Conservation (phyloP, 2,113 vertebrate genomes). For the Athene cunicularia region DNA sequence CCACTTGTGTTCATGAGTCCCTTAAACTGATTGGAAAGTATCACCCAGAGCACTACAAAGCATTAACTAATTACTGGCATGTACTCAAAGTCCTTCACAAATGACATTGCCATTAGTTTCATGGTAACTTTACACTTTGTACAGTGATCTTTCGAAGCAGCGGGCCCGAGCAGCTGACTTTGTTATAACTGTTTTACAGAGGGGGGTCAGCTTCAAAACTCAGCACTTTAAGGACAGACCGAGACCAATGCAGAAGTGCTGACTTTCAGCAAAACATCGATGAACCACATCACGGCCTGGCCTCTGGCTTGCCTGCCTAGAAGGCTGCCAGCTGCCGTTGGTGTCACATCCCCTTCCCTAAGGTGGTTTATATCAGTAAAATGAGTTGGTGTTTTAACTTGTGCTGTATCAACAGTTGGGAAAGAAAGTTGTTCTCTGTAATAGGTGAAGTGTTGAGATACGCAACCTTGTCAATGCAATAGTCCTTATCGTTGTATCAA, state of each 20-base stretch:
- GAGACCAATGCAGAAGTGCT: neutral
- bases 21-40: neutral
- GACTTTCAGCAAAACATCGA: neutral
- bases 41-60: neutral
- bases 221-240: neutral
- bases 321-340: neutral
- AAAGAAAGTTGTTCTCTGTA: neutral
- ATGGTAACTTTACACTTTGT: neutral
- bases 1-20: neutral
- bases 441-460: neutral
- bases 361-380: neutral
- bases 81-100: neutral
- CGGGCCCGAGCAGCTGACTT: neutral
- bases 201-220: neutral
- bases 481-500: neutral
- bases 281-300: neutral
- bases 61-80: neutral
- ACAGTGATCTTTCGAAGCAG: fast-evolving
- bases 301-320: neutral
- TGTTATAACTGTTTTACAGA: neutral
- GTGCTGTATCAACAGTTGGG: neutral
- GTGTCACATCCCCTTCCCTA: neutral
- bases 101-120: neutral
- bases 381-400: neutral
- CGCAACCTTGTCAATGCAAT: fast-evolving